Evolutionary conservation across 2,113 vertebrate genomes (phyloP).

Genomic region (Aldabrachelys gigantea): DNA sequence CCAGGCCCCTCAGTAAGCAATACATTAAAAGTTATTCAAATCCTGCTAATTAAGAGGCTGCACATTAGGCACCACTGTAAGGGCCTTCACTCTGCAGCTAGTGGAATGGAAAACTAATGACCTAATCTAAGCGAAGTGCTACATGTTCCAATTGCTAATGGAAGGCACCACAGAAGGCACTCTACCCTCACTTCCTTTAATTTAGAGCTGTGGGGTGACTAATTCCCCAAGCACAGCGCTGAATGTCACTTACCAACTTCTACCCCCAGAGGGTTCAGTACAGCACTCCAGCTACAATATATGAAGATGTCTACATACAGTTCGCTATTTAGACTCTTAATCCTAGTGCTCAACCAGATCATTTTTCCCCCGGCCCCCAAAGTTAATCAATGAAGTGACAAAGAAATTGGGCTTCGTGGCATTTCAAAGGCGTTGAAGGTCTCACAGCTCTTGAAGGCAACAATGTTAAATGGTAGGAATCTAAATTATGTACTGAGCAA

Average conservation of each 20-base stretch:
- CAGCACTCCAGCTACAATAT: not conserved
- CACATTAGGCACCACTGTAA: not conserved
- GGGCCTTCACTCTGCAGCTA: not conserved
- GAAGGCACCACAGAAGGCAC: not conserved
- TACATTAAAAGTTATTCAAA: not conserved
- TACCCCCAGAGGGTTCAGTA: not conserved
- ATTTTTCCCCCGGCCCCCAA: not conserved
- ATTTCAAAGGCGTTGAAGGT: not conserved
- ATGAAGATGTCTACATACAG: not conserved
- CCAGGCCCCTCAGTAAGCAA: not conserved
- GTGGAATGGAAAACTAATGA: too few species aligned
- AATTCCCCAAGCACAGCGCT: not conserved
- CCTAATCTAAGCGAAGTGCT: not conserved
- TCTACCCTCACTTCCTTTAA: not conserved
- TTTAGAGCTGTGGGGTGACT: not conserved
- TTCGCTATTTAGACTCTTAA: not conserved
- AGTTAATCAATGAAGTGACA: not conserved
- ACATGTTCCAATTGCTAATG: not conserved
- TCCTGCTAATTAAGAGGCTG: not conserved
- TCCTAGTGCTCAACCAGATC: not conserved
- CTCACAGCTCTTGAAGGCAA: not conserved
- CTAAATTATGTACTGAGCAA: not conserved
- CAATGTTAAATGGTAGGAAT: not conserved
- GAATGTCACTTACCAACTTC: not conserved
- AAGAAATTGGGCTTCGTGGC: not conserved